Conservation (phyloP, 2,888 invertebrate species). For the Ethmia dodecea region DNA sequence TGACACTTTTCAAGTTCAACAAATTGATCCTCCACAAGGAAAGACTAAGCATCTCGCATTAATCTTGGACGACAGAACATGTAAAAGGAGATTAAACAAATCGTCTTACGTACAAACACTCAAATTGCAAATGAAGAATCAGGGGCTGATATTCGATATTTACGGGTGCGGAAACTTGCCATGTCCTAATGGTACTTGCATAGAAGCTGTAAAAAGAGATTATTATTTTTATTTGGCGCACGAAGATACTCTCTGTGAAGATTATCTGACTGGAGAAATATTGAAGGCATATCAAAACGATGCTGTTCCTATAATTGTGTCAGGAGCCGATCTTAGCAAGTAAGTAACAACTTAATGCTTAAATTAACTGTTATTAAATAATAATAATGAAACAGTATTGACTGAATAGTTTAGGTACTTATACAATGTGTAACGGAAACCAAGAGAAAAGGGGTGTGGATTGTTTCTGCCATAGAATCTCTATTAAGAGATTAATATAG, state of each 20-base stretch:
- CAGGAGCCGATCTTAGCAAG: constrained; percentile 79
- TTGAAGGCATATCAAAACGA: constrained; percentile 69
- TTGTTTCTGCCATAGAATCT: too few species aligned
- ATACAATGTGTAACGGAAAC: too few species aligned
- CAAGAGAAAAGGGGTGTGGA: too few species aligned
- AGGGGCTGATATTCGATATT: constrained; percentile 58
- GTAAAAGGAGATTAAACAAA: constrained; percentile 23
- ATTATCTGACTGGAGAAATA: constrained; percentile 55
- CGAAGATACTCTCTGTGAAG: constrained; percentile 41
- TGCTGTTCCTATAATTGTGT: constrained; percentile 81
- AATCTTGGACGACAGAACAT: constrained; percentile 30
- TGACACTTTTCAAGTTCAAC: constrained; percentile 1
- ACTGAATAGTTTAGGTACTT: too few species aligned
- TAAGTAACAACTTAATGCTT: too few species aligned
- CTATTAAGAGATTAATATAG: too few species aligned
- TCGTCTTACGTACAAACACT: constrained; percentile 40
- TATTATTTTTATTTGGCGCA: constrained; percentile 57
- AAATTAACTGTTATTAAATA: too few species aligned
- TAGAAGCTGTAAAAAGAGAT: constrained; percentile 31
- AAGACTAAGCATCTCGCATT: constrained; percentile 27
- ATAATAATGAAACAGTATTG: too few species aligned
- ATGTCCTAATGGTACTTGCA: constrained; percentile 39
- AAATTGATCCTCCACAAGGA: not conserved
- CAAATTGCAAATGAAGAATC: constrained; percentile 46
- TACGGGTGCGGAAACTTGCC: constrained; percentile 45